Conservation (phyloP, 1,140 invertebrate genomes). For the Bombus soroeensis region DNA sequence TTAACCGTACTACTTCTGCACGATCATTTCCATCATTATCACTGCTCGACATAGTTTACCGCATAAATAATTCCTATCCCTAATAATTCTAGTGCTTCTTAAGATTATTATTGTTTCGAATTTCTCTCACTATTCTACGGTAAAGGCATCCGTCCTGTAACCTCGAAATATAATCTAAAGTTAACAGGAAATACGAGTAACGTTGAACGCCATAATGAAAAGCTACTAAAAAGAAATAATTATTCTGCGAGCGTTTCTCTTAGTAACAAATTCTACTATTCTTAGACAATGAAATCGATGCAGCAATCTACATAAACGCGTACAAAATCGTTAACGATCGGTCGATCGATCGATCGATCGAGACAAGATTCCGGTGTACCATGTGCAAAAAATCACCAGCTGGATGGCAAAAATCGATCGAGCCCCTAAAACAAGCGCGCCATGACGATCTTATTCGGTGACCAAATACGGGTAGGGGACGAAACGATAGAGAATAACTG, state of each 20-base stretch:
- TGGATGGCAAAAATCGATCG: slow-evolving; percentile 32
- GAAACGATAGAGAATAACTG: slow-evolving; percentile 62
- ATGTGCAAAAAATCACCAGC: slow-evolving; percentile 19
- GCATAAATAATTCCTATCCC: background rate
- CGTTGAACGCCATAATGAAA: background rate
- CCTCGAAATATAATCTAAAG: too few relatives aligned
- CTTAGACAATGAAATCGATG: background rate
- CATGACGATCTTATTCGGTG: slow-evolving; percentile 44
- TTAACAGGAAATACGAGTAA: background rate
- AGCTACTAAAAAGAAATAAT: background rate
- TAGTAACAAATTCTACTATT: background rate
- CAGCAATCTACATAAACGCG: background rate
- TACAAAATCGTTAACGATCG: slow-evolving; percentile 18
- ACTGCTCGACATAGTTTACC: background rate
- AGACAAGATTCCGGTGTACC: background rate
- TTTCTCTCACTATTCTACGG: background rate
- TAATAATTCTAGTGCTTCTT: background rate
- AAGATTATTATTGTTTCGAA: background rate
- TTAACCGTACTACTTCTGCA: background rate
- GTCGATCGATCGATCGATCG: slow-evolving; percentile 12
- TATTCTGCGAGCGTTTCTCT: too few relatives aligned
- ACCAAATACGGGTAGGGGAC: slow-evolving; percentile 59
- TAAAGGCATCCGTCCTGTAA: background rate
- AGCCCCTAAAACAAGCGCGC: slow-evolving; percentile 36
- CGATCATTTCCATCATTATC: background rate